These are phyloP conservation scores for Sitta carolinensis DNA, from an alignment of 2,797 vertebrate species.

Conservation along the genomic window DNA sequence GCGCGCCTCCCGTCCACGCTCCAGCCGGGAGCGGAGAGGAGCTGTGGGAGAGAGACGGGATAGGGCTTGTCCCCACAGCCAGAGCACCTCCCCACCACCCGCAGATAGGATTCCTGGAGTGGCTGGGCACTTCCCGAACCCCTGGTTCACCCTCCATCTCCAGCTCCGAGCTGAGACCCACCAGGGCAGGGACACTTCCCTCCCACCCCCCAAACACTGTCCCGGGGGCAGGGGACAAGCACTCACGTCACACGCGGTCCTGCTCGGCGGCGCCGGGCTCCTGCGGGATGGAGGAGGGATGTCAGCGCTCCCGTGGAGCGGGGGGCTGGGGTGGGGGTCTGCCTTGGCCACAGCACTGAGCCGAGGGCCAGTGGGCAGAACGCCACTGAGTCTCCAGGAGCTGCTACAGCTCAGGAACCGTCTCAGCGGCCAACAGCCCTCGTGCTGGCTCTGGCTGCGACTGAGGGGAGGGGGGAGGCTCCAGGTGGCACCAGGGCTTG, in stretches of 20 bases:
- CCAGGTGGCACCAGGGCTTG: background rate
- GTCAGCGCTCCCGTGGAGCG: rapidly evolving
- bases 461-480: background rate
- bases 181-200: background rate
- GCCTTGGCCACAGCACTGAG: background rate
- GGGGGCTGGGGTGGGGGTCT: background rate
- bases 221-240: background rate
- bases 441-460: rapidly evolving
- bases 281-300: constrained; percentile 4
- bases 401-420: rapidly evolving
- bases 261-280: background rate
- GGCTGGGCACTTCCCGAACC: background rate
- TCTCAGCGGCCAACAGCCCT: background rate
- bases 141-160: background rate
- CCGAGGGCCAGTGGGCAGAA: background rate
- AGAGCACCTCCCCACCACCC: rapidly evolving
- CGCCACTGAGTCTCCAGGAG: background rate
- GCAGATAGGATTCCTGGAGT: rapidly evolving
- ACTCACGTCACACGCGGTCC: constrained; percentile 63
- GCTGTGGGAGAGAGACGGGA: background rate
- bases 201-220: background rate
- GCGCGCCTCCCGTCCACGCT: background rate
- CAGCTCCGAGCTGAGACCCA: background rate
- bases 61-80: rapidly evolving
- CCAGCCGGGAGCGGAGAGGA: background rate